Base-by-base conservation (phyloP, 2,113 vertebrate species). In the Eidolon helvum region DNA sequence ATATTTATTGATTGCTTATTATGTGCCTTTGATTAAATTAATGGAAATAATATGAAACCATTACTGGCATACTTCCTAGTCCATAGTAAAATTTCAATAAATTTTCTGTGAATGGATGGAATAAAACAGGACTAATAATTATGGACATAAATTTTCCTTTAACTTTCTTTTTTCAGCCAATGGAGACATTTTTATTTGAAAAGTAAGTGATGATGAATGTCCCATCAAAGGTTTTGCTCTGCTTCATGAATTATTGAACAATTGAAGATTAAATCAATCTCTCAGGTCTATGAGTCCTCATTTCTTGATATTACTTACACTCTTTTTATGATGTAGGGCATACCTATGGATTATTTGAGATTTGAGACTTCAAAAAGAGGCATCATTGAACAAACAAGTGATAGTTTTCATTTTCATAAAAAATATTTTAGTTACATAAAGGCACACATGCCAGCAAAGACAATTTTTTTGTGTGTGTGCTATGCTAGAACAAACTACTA, bases 351-450 rank as follows among this genome's bases (percentile, higher is more conserved):
- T 95, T 97, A 45, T 84, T 71, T 92, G 80, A 97, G 48, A 91
- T 94, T 71, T 97, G 63, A 82, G n/a, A 61, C 28, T 89, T 92
- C 65, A 95, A 35, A 94, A 57, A 96, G 61, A 96, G 26, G 22
- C 35, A 93, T 83, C 84, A 57, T 11, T 45, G 85, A 93, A 45
- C 43, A 85, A 86, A 72, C 4, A 71, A 59, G 10, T 82, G 75
- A 4, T 0, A n/a, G 18, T 97, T 88, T 97, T 35, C 38, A 45
- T 85, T 95, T 88, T 93, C 71, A 50, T 33, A 50, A 50, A 78
- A 48, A 68, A 78, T 21, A 16, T 19, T 77, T 87, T 35, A 86
- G 21, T 89, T 88, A 28, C 33, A 35, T 50, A 63, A 69, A 84
- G 12, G 5, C 3, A 48, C 6, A 71, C 7, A 83, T 26, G 2